Evolutionary conservation across 2,888 invertebrate species (phyloP).

Genomic region (Iselma pallidipennis): DNA sequence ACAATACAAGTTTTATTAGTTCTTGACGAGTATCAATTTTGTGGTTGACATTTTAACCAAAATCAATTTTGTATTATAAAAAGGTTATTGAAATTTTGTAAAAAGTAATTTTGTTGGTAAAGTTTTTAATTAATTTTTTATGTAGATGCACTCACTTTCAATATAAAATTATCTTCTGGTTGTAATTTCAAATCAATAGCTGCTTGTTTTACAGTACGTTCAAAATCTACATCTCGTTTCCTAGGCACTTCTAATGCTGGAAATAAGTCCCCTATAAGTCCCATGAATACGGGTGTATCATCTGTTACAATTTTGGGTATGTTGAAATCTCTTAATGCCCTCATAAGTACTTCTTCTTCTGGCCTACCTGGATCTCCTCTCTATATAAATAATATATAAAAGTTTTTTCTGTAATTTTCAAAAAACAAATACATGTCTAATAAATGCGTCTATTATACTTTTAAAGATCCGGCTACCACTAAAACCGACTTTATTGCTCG

Average conservation of each 20-base stretch:
- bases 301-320: slow-evolving; percentile 94
- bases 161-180: slow-evolving; percentile 91
- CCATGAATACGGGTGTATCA: slow-evolving; percentile 91
- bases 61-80: not conserved
- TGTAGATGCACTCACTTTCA: slow-evolving; percentile 65
- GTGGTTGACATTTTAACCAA: not conserved
- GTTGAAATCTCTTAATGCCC: slow-evolving; percentile 92
- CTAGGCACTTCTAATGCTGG: slow-evolving; percentile 91
- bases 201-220: slow-evolving; percentile 75
- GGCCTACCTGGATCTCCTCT: slow-evolving; percentile 74
- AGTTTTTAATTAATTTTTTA: slow-evolving; percentile 17
- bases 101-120: slow-evolving; percentile 5
- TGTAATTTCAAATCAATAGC: slow-evolving; percentile 83
- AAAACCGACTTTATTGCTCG: slow-evolving; percentile 94
- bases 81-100: not conserved
- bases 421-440: slow-evolving; percentile 11
- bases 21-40: not conserved
- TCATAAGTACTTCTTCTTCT: slow-evolving; percentile 93
- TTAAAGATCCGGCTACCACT: slow-evolving; percentile 91
- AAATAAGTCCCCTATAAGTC: slow-evolving; percentile 90
- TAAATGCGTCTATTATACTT: slow-evolving; percentile 61
- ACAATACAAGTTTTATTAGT: not conserved
- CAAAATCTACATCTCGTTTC: slow-evolving; percentile 83
- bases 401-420: no score
- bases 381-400: slow-evolving; percentile 65